These are phyloP conservation scores for Euzophera pinguis DNA, from an alignment of 2,888 invertebrate species.

Conservation along the genomic window DNA sequence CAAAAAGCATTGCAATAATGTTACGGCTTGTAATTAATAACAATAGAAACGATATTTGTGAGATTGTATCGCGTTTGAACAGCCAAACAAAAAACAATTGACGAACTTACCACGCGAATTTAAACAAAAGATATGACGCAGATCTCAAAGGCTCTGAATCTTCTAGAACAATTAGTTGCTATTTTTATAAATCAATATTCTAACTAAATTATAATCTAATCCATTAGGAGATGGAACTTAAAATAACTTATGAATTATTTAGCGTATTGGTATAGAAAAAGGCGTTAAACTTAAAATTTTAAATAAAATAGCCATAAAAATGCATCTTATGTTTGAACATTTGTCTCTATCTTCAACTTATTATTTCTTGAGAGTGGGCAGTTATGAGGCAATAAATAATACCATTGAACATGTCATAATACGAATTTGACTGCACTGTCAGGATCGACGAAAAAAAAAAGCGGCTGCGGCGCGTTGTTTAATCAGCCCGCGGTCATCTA, in stretches of 20 bases:
- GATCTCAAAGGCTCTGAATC: background rate
- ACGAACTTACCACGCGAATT: background rate
- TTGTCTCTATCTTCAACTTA: background rate
- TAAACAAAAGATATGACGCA: background rate
- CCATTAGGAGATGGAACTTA: too few species aligned
- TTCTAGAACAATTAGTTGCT: background rate
- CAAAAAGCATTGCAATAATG: slow-evolving; percentile 9
- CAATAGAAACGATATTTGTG: slow-evolving; percentile 12
- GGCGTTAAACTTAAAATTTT: background rate
- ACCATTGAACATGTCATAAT: slow-evolving; percentile 8
- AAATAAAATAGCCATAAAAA: background rate
- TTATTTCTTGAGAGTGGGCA: slow-evolving; percentile 1
- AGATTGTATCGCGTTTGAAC: slow-evolving; percentile 3
- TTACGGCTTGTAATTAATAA: slow-evolving; percentile 13
- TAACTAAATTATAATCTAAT: too few species aligned
- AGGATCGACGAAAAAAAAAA: background rate
- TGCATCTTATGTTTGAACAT: background rate
- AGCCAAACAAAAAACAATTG: slow-evolving; percentile 10
- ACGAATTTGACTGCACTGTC: slow-evolving; percentile 10
- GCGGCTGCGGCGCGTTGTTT: background rate
- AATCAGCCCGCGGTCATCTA: slow-evolving; percentile 11
- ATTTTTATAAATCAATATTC: too few species aligned
- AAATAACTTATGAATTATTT: too few species aligned
- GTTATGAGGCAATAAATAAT: slow-evolving; percentile 7
- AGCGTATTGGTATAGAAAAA: too few species aligned